Base-by-base conservation (phyloP, 2,888 invertebrate species). In the Dysmachus trigonus region DNA sequence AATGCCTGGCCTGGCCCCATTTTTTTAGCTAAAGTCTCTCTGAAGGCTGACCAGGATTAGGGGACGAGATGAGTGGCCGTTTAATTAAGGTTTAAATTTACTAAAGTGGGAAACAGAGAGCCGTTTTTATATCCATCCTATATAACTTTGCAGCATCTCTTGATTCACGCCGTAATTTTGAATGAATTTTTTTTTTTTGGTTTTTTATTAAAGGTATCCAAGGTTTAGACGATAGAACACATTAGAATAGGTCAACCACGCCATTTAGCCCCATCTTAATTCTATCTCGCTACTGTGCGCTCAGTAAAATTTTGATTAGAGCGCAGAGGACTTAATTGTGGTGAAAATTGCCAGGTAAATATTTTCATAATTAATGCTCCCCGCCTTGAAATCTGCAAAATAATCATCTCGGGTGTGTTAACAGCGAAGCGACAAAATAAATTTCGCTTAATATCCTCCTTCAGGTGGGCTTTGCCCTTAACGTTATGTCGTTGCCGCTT, bases 281-380 rank as follows among this genome's bases (percentile, higher is more conserved):
- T 77, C 22, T 18, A 79, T 51, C 47, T 31, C 1, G 38, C 10
- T 1, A 3, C 13, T 30, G 79, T 51, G 15, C 15, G 27, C 10
- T 62, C 27, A 22, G 27, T 31, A 8, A 47, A 79, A 47, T 30
- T 41, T 51, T 27, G 79, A 79, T 79, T 79, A 79, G 47, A 51
- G 62, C 62, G 27, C 41, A 79, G 47, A 79, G 51, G 31, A 51
- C 79, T 79, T 79, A 79, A 79, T 79, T 79, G 22, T 51, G 31
- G 15, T 47, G 79, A 51, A 79, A 79, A 79, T 47, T 79, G 41
- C 31, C 79, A 79, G 79, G 79, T 79, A 79, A 79, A 79, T 79
- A 79, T 79, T 79, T 79, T 79, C 30, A 79, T 79, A 79, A 79
- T 79, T 79, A 79, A 79, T 79, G 51, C 79, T 4, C 22, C 79